A percentile compares a stretch with the other conserved stretches of the same genome.
Evolutionary conservation across 2,888 invertebrate genomes (phyloP).

Genomic region (Lissocephala sabroskyi): DNA sequence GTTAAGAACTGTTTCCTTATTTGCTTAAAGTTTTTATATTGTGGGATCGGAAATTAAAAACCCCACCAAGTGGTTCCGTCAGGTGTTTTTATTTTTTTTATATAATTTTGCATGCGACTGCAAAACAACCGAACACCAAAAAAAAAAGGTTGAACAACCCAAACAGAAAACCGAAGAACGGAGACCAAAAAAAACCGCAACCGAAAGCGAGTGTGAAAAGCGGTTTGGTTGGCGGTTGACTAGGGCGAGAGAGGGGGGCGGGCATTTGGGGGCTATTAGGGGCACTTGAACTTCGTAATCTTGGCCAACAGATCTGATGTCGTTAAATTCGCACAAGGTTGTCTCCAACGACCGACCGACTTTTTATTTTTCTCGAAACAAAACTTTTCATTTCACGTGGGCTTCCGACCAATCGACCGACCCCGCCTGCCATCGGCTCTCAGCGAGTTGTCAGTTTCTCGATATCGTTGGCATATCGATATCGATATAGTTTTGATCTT

Average conservation of each 20-base stretch:
- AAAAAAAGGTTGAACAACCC: slow-evolving; percentile 45
- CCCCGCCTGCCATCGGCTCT: neutral
- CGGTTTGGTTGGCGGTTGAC: too few relatives aligned
- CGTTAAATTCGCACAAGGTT: slow-evolving; percentile 55
- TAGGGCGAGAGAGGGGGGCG: neutral
- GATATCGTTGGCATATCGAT: too few relatives aligned
- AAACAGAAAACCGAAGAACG: slow-evolving; percentile 3
- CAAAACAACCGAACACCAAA: slow-evolving; percentile 3
- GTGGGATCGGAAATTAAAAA: too few relatives aligned
- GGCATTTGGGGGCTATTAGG: too few relatives aligned
- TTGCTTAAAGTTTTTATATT: too few relatives aligned
- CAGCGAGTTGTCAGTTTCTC: too few relatives aligned
- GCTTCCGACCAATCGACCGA: neutral
- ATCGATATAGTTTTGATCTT: too few relatives aligned
- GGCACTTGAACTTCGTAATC: slow-evolving; percentile 43
- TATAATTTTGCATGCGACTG: neutral
- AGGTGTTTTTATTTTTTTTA: too few relatives aligned
- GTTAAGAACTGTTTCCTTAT: too few relatives aligned
- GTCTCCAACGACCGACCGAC: slow-evolving; percentile 8
- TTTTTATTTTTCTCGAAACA: slow-evolving; percentile 12
- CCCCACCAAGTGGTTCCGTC: too few relatives aligned
- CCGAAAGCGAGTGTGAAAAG: slow-evolving; percentile 34
- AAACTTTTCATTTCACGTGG: slow-evolving; percentile 40
- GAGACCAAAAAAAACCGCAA: slow-evolving; percentile 20
- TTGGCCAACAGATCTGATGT: slow-evolving; percentile 40